Evolutionary conservation across 2,113 vertebrate species (phyloP), one percentile per base, ranked within the genome.

Genomic region (Eulemur macaco): DNA sequence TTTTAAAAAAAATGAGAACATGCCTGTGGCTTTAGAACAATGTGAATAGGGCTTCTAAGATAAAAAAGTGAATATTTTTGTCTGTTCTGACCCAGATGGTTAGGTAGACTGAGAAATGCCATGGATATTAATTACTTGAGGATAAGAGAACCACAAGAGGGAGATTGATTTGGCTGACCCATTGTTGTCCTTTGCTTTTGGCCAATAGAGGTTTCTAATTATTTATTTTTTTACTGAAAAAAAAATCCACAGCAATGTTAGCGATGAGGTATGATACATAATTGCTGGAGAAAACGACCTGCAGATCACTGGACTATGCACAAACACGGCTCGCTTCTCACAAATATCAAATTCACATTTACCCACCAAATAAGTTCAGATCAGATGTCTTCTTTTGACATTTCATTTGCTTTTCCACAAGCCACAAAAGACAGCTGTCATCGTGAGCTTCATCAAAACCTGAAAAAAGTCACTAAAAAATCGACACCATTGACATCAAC

Each of bases 261-360:
- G 95, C 94, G 73, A 90, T 96, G 68, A 94, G 85, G 86, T 97
- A 97, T 97, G 95, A 86, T 96, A 39, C 42, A 97, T 97, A 95
- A 95, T 92, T 84, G 66, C 68, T 71, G 77, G 90, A 94, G 97
- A 88, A 95, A 98, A 83, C 69, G 96, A 97, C 96, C 94, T 97
- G 96, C 69, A 97, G 92, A 86, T 94, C 95, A 97, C 12, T 63
- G 39, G n/a, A 71, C 73, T 39, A 63, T 68, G 25, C 27, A 77
- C 50, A 64, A 95, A 94, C 87, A 80, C 93, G 86, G 60, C 76
- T 97, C 93, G 66, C 74, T 98, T 98, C 97, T 98, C 98, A 98
- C 93, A 98, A 73, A 88, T 98, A 98, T 98, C 97, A 95, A 50
- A 91, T 98, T 98, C 85, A 86, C 84, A 98, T 90, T 96, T 98